A percentile compares a stretch with the other conserved stretches of the same genome.
phyloP scores from a whole-genome alignment of 2,888 invertebrate genomes.

The Cerceris rybyensis region DNA sequence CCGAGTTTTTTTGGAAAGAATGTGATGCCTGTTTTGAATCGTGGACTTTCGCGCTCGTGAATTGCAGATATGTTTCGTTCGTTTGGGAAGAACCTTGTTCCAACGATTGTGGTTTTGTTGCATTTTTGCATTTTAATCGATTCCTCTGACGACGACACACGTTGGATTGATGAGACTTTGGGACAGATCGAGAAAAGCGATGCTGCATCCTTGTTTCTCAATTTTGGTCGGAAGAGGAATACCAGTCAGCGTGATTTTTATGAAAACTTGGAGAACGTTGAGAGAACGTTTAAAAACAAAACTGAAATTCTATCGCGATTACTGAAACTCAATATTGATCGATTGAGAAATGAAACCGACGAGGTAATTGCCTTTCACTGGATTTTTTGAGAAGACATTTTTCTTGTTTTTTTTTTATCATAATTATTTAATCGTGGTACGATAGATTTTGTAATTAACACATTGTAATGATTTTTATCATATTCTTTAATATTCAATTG shows the following conservation, averaged over 20 bases:
- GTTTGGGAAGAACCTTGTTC: constrained; percentile 3
- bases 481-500: too few relatives aligned
- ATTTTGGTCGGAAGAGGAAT: constrained; percentile 41
- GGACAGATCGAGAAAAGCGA: constrained; percentile 9
- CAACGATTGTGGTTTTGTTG: background rate
- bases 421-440: too few relatives aligned
- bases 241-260: constrained; percentile 42
- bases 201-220: constrained; percentile 33
- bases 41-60: background rate
- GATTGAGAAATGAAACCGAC: constrained; percentile 66
- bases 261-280: constrained; percentile 43
- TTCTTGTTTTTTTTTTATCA: too few relatives aligned
- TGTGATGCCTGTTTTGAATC: too few relatives aligned
- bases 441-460: too few relatives aligned
- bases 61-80: constrained; percentile 25
- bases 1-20: too few relatives aligned
- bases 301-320: constrained; percentile 66
- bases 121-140: constrained; percentile 4
- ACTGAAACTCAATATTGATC: constrained; percentile 69
- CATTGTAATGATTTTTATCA: too few relatives aligned
- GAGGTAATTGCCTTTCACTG: constrained; percentile 58
- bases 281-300: constrained; percentile 57
- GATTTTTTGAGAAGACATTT: too few relatives aligned
- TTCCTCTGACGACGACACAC: background rate
- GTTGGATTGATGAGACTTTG: background rate